Conservation (phyloP, 2,113 vertebrate genomes). For the Burhinus bistriatus region DNA sequence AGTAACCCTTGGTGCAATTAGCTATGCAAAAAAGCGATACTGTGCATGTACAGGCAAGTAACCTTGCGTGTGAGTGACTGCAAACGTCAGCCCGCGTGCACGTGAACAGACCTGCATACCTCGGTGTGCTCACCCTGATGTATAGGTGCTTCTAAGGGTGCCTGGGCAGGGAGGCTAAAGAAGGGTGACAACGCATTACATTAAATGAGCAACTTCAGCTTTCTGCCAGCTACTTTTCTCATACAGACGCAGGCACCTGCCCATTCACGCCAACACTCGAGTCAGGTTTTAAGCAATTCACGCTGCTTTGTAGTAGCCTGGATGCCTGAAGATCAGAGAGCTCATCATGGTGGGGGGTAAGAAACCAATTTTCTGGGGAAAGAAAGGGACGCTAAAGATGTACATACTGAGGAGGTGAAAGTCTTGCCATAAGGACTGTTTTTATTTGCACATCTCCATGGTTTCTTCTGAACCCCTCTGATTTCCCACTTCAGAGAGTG, state of each 20-base stretch:
- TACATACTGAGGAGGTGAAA: not conserved
- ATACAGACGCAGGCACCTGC: not conserved
- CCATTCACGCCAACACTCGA: fast-evolving
- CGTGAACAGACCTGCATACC: not conserved
- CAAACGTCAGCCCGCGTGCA: fast-evolving
- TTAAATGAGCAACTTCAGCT: not conserved
- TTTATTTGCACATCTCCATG: not conserved
- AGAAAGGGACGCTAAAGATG: not conserved
- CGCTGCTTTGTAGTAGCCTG: not conserved
- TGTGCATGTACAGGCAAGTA: not conserved
- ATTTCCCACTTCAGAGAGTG: not conserved
- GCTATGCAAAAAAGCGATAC: not conserved
- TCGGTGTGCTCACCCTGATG: not conserved
- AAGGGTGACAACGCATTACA: no score
- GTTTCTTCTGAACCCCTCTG: not conserved
- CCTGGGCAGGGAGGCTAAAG: not conserved
- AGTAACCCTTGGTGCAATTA: fast-evolving
- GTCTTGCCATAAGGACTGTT: not conserved
- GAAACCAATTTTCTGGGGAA: not conserved
- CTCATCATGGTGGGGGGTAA: fast-evolving
- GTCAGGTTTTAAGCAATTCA: not conserved
- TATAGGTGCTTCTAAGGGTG: not conserved
- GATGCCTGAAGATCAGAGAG: not conserved
- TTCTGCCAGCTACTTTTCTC: not conserved
- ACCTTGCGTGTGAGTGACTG: fast-evolving